These are phyloP conservation scores for Chaetura pelagica DNA, from an alignment of 2,113 vertebrate genomes.

Conservation along the genomic window DNA sequence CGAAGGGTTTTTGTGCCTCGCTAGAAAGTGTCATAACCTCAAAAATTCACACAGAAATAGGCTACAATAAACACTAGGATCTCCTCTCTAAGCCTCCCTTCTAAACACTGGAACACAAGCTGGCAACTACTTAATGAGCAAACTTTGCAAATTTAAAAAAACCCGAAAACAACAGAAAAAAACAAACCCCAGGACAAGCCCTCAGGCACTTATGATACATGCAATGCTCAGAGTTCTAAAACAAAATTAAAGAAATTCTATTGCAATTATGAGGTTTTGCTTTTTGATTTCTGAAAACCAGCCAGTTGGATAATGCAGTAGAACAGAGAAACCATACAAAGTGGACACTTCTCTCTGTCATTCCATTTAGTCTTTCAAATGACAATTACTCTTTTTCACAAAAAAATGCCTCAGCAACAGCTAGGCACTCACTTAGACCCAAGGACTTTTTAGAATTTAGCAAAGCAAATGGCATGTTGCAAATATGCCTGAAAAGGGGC, in stretches of 20 bases:
- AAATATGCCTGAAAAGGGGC: constrained; percentile 16
- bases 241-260: background rate
- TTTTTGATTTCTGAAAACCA: background rate
- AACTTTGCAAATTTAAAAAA: background rate
- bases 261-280: background rate
- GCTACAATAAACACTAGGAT: background rate
- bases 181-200: background rate
- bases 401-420: constrained; percentile 24
- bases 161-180: background rate
- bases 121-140: background rate
- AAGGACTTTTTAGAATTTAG: constrained; percentile 15
- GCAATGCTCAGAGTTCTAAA: background rate
- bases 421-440: background rate
- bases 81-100: background rate
- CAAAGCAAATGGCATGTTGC: background rate
- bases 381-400: constrained; percentile 4
- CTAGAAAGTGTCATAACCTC: background rate
- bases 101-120: background rate
- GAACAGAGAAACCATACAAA: background rate
- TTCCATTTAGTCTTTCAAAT: background rate
- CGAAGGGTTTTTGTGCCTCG: fast-evolving
- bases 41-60: background rate
- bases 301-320: background rate
- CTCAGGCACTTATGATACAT: background rate
- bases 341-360: background rate